phyloP scores from a whole-genome alignment of 2,888 invertebrate genomes.

The Luperina nickerlii region DNA sequence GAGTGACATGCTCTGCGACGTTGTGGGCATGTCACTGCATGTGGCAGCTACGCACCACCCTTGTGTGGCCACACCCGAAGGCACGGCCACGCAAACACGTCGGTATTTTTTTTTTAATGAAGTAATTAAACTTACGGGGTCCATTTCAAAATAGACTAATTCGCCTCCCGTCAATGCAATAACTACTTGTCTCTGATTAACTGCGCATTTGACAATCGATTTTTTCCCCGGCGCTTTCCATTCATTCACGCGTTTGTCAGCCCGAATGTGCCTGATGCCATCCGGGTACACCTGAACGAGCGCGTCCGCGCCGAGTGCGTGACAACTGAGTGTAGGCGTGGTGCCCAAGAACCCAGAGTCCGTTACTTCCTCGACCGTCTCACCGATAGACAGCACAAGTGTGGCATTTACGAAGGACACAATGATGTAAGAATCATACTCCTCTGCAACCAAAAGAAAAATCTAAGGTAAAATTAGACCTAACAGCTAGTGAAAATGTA shows the following conservation, averaged over 20 bases:
- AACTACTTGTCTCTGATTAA: constrained; percentile 99
- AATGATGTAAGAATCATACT: constrained; percentile 99
- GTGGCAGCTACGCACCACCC: constrained; percentile 89
- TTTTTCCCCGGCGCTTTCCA: constrained; percentile 99
- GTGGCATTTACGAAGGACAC: constrained; percentile 99
- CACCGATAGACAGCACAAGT: constrained; percentile 99
- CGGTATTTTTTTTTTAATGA: constrained; percentile 65
- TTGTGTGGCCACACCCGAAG: constrained; percentile 77
- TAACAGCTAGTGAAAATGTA: constrained; percentile 58
- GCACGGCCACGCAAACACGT: constrained; percentile 81
- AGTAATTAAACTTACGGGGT: constrained; percentile 93
- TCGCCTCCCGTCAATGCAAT: constrained; percentile 99
- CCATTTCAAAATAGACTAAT: constrained; percentile 99
- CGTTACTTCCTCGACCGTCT: constrained; percentile 99
- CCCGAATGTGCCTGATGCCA: constrained; percentile 99
- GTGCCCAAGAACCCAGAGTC: constrained; percentile 99
- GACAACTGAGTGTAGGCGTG: constrained; percentile 99
- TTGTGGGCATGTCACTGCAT: constrained; percentile 90
- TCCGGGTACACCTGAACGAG: constrained; percentile 99
- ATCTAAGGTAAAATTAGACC: constrained; percentile 69
- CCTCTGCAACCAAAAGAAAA: constrained; percentile 95
- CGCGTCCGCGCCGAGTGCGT: constrained; percentile 99
- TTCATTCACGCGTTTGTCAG: constrained; percentile 99
- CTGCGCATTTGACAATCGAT: constrained; percentile 98
- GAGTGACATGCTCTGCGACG: constrained; percentile 91